A percentile compares a stretch with the other conserved stretches of the same genome.
Conservation (phyloP, 2,113 vertebrate genomes). For the Forbesichthys papilliferus region DNA sequence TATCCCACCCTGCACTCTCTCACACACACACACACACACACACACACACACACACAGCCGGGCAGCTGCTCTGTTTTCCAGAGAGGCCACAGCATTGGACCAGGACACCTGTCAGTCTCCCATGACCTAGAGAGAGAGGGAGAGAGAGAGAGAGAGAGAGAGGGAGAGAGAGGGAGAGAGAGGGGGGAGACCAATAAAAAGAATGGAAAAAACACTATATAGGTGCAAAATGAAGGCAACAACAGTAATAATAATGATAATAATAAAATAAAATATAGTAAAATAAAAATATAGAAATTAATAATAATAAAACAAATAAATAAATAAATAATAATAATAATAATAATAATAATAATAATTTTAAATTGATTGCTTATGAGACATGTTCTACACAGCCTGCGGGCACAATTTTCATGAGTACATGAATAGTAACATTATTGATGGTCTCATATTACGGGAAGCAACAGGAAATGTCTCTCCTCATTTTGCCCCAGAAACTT, state of each 20-base stretch:
- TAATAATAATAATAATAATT: background rate
- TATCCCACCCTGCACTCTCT: slow-evolving; percentile 5
- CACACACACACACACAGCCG: slow-evolving; percentile 24
- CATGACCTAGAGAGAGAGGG: slow-evolving; percentile 55
- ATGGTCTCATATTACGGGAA: slow-evolving; percentile 29
- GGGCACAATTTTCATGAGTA: too few relatives aligned
- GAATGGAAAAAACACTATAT: too few relatives aligned
- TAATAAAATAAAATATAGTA: too few relatives aligned
- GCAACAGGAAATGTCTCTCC: slow-evolving; percentile 45
- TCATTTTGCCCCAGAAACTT: slow-evolving; percentile 69
- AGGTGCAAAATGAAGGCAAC: too few relatives aligned
- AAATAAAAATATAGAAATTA: too few relatives aligned
- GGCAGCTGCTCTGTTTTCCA: slow-evolving; percentile 72
- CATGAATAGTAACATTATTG: slow-evolving; percentile 30
- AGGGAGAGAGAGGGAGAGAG: background rate
- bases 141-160: background rate
- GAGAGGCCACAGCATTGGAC: slow-evolving; percentile 47
- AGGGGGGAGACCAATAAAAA: background rate
- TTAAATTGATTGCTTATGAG: background rate
- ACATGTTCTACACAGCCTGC: background rate
- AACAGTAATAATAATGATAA: too few relatives aligned
- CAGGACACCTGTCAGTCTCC: slow-evolving; percentile 75
- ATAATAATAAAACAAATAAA: background rate
- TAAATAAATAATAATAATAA: too few relatives aligned
- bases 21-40: slow-evolving; percentile 24